Evolutionary conservation across 2,797 vertebrate species (phyloP).

Genomic region (Fistularia commersonii): DNA sequence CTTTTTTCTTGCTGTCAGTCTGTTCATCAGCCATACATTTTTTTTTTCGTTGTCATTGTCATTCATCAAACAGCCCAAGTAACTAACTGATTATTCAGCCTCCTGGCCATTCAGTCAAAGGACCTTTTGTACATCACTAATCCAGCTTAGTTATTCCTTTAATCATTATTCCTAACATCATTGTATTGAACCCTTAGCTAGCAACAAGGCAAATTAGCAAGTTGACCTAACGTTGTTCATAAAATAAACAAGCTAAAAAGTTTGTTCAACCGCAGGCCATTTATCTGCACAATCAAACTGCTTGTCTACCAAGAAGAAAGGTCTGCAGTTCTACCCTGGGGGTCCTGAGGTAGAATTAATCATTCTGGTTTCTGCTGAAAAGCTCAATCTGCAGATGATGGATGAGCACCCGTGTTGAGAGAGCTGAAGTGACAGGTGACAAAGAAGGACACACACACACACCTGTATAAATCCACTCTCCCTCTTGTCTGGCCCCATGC

Average conservation of each 20-base stretch:
- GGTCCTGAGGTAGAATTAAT: slow-evolving; percentile 68
- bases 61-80: slow-evolving; percentile 18
- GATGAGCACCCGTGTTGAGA: slow-evolving; percentile 74
- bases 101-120: slow-evolving; percentile 10
- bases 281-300: slow-evolving; percentile 34
- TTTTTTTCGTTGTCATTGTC: slow-evolving; percentile 3
- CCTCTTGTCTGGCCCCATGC: slow-evolving; percentile 56
- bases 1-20: slow-evolving; percentile 8
- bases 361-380: slow-evolving; percentile 77
- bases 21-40: slow-evolving; percentile 10
- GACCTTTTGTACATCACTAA: slow-evolving; percentile 3
- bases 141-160: slow-evolving; percentile 3
- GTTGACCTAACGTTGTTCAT: background rate
- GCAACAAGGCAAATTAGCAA: slow-evolving; percentile 2
- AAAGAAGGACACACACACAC: slow-evolving; percentile 77
- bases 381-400: slow-evolving; percentile 81
- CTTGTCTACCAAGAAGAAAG: slow-evolving; percentile 43
- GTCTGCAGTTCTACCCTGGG: slow-evolving; percentile 64
- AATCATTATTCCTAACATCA: slow-evolving; percentile 6
- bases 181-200: background rate
- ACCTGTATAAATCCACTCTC: slow-evolving; percentile 77
- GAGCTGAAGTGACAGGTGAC: slow-evolving; percentile 80
- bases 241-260: slow-evolving; percentile 28
- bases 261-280: slow-evolving; percentile 24
- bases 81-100: too few relatives aligned